phyloP scores from a whole-genome alignment of 2,888 invertebrate species.

The Dascillus cervinus region DNA sequence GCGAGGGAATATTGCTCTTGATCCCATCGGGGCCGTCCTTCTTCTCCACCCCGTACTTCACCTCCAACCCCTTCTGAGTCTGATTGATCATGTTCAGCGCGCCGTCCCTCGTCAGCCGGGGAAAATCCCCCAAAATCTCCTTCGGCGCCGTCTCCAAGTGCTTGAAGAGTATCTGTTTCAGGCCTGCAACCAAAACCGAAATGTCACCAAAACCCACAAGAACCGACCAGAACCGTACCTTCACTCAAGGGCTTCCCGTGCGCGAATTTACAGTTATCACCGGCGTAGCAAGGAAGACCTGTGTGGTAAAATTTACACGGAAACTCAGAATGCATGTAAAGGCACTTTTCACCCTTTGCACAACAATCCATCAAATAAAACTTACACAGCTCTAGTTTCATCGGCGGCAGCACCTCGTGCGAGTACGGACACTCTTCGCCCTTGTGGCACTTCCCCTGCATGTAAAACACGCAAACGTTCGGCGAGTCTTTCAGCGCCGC shows the following conservation, averaged over 20 bases:
- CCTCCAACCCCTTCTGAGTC: constrained; percentile 45
- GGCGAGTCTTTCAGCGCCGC: constrained; percentile 55
- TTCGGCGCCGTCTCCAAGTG: constrained; percentile 88
- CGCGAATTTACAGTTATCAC: constrained; percentile 84
- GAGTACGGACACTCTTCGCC: constrained; percentile 81
- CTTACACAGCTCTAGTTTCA: constrained; percentile 92
- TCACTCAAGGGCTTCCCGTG: constrained; percentile 84
- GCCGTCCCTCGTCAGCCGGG: constrained; percentile 70
- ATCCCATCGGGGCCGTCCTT: constrained; percentile 12
- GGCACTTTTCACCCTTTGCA: constrained; percentile 89
- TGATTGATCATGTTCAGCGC: constrained; percentile 50
- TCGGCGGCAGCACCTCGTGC: constrained; percentile 72
- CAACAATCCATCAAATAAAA: constrained; percentile 95
- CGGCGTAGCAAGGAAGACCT: constrained; percentile 73
- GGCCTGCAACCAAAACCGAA: constrained; percentile 21
- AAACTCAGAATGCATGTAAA: constrained; percentile 94
- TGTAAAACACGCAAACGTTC: constrained; percentile 72
- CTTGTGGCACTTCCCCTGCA: constrained; percentile 83
- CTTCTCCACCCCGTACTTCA: constrained; percentile 37
- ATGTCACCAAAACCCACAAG: constrained; percentile 1
- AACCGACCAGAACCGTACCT: too few species aligned
- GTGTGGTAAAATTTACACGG: constrained; percentile 97
- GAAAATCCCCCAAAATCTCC: constrained; percentile 86
- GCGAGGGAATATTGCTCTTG: constrained; percentile 33
- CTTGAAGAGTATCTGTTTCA: constrained; percentile 45